Conservation (phyloP, 2,888 invertebrate genomes). For the Agrotis segetum region DNA sequence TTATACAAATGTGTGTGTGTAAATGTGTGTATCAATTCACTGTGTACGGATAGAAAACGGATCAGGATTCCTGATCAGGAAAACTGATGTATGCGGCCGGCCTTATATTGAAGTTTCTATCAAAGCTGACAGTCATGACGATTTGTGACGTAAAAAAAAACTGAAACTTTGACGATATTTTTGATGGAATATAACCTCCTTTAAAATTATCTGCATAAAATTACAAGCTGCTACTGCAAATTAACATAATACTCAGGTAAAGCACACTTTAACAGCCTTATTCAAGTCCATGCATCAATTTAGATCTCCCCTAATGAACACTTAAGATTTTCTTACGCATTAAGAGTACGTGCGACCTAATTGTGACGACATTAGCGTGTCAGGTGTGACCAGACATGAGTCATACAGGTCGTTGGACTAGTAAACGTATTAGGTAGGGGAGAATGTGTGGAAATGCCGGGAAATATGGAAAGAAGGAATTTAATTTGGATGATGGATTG, state of each 20-base stretch:
- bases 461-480: conserved; percentile 12
- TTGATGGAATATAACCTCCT: background rate
- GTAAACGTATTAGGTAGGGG: conserved; percentile 67
- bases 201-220: too few relatives aligned
- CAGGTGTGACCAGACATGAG: conserved; percentile 64
- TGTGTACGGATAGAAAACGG: too few relatives aligned
- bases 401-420: conserved; percentile 76
- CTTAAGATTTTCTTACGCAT: conserved; percentile 39
- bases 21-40: too few relatives aligned
- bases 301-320: conserved; percentile 33
- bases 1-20: too few relatives aligned
- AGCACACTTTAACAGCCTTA: background rate
- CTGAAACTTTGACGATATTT: too few relatives aligned
- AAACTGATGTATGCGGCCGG: too few relatives aligned
- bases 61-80: too few relatives aligned
- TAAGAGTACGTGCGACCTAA: conserved; percentile 79
- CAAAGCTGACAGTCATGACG: too few relatives aligned
- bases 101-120: too few relatives aligned
- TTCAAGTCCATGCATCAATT: conserved; percentile 5
- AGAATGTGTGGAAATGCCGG: conserved; percentile 56
- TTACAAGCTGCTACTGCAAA: background rate
- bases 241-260: conserved; percentile 12
- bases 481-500: background rate
- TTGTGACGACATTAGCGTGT: conserved; percentile 69
- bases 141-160: too few relatives aligned